Conservation (phyloP, 92 coral and sea anemone species). For the Palythoa caribaeorum region DNA sequence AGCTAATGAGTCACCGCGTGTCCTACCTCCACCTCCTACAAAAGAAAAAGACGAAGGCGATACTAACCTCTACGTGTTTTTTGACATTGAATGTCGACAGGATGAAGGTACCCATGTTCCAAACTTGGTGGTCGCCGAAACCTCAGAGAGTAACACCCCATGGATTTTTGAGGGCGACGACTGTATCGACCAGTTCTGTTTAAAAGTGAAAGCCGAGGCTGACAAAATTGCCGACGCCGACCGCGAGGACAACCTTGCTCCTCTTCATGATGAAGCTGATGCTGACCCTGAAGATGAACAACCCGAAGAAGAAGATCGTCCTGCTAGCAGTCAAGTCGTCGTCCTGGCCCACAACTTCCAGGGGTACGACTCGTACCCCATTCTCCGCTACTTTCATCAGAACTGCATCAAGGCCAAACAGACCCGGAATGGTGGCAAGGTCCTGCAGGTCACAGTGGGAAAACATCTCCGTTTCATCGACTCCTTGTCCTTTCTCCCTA, state of each 20-base stretch:
- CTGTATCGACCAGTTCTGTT: conserved; percentile 2
- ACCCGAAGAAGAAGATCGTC: no score
- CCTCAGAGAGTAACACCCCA: conserved; percentile 23
- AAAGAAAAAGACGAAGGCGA: not conserved
- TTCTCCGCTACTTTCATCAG: not conserved
- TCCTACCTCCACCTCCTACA: not conserved
- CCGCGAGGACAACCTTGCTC: no score
- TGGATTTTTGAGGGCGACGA: conserved; percentile 17
- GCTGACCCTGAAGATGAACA: not conserved
- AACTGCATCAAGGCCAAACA: not conserved
- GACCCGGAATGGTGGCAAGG: conserved; percentile 38
- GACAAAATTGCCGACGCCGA: no score
- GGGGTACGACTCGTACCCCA: no score
- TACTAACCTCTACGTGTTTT: conserved; percentile 15
- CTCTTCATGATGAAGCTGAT: no score
- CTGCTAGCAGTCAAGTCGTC: no score
- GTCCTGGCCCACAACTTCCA: no score
- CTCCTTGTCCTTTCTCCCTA: not conserved
- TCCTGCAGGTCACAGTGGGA: conserved; percentile 37
- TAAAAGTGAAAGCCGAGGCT: no score
- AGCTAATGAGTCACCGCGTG: not conserved
- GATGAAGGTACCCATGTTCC: not conserved
- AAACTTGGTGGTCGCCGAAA: conserved; percentile 47
- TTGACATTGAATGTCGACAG: conserved; percentile 19
- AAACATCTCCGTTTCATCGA: conserved; percentile 8